Evolutionary conservation across 2,113 vertebrate genomes (phyloP).

Genomic region (Rhinoptilus africanus): DNA sequence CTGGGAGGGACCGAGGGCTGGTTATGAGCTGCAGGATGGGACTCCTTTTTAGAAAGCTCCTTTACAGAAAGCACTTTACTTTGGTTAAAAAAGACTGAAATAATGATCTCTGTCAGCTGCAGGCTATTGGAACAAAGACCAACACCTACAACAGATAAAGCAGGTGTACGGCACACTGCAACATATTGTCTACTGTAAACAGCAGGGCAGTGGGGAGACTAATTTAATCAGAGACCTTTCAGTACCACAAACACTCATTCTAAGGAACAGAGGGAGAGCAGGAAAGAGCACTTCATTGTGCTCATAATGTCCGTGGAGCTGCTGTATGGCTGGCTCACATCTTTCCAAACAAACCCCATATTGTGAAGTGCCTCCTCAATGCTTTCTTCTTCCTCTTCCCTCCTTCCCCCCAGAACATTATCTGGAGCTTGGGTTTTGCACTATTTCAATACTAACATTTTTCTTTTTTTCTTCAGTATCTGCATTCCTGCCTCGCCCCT

Average conservation of each 20-base stretch:
- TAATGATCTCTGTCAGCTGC: not conserved
- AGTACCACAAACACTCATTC: not conserved
- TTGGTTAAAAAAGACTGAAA: not conserved
- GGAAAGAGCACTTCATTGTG: not conserved
- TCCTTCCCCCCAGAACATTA: not conserved
- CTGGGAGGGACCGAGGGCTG: not conserved
- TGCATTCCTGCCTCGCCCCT: too few species aligned
- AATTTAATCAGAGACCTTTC: not conserved
- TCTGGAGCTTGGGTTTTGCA: too few species aligned
- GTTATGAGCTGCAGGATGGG: not conserved
- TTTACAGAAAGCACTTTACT: not conserved
- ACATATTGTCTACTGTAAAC: not conserved
- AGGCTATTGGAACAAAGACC: not conserved
- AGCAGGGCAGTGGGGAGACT: not conserved
- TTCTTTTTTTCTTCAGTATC: too few species aligned
- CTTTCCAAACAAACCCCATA: conserved; percentile 26
- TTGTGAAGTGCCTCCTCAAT: not conserved
- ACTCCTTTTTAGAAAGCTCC: not conserved
- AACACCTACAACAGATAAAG: not conserved
- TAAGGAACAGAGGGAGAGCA: not conserved
- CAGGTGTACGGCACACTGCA: rapidly evolving
- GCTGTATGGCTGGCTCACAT: not conserved
- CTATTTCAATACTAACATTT: too few species aligned
- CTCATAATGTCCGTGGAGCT: not conserved
- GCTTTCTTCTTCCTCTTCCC: not conserved